Evolutionary conservation across 2,113 vertebrate genomes (phyloP).

Genomic region (Agelaius tricolor): DNA sequence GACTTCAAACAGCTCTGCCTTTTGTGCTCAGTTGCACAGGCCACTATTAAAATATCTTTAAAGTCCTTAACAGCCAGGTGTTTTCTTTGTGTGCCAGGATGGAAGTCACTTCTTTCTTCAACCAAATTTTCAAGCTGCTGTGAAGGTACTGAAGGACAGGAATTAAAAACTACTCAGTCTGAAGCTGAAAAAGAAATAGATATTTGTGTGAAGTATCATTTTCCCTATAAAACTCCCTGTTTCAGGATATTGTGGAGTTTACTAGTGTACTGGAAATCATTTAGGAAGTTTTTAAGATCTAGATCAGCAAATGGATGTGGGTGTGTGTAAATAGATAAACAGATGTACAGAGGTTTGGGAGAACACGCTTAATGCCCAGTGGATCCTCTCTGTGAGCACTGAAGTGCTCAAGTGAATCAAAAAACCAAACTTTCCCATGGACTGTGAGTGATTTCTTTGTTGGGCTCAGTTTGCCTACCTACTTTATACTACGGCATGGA

Average conservation of each 20-base stretch:
- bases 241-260: background rate
- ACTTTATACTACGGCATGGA: background rate
- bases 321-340: background rate
- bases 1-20: background rate
- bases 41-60: background rate
- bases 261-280: background rate
- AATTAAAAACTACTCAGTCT: background rate
- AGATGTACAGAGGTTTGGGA: background rate
- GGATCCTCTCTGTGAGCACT: background rate
- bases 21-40: background rate
- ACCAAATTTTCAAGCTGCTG: background rate
- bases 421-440: background rate
- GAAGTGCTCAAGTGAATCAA: background rate
- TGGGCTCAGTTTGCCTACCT: background rate
- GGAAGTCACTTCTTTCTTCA: background rate
- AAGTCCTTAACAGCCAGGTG: background rate
- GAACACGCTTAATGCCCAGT: background rate
- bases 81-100: background rate
- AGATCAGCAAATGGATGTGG: background rate
- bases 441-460: background rate
- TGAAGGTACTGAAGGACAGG: background rate
- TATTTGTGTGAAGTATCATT: background rate
- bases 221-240: background rate
- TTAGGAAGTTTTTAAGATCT: background rate
- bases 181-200: background rate